Percentiles rank a stretch among this genome's conserved stretches.
Evolutionary conservation across 1,140 invertebrate genomes (phyloP).

Genomic region (Eueides isabella): DNA sequence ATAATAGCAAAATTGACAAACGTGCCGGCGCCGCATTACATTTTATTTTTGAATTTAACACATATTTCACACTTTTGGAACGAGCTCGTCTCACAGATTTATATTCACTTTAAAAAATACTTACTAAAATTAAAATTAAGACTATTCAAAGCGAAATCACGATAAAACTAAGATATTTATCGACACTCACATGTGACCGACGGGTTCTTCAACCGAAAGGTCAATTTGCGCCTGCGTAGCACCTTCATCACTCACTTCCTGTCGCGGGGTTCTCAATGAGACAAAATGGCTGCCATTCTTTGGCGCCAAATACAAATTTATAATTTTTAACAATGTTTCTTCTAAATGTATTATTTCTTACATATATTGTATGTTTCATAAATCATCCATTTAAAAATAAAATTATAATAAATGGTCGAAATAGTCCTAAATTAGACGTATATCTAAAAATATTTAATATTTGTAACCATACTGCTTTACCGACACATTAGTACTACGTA

Average conservation of each 20-base stretch:
- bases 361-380: not conserved
- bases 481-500: slow-evolving; percentile 17
- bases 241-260: slow-evolving; percentile 81
- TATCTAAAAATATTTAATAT: not conserved
- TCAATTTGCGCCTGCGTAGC: slow-evolving; percentile 83
- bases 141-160: slow-evolving; percentile 73
- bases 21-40: slow-evolving; percentile 75
- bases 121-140: slow-evolving; percentile 76
- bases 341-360: not conserved
- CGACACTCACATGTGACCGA: slow-evolving; percentile 83
- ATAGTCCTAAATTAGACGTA: not conserved
- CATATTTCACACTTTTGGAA: slow-evolving; percentile 64
- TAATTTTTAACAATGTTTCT: not conserved
- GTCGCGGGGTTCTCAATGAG: slow-evolving; percentile 79
- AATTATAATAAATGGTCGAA: not conserved
- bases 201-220: slow-evolving; percentile 83
- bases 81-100: slow-evolving; percentile 67
- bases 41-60: slow-evolving; percentile 67
- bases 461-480: slow-evolving; percentile 45
- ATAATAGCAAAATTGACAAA: slow-evolving; percentile 76
- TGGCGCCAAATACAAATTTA: slow-evolving; percentile 62
- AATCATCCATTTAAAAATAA: not conserved
- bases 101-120: slow-evolving; percentile 76
- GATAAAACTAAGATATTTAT: slow-evolving; percentile 81
- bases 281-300: slow-evolving; percentile 53